Evolutionary conservation across 2,113 vertebrate species (phyloP), one percentile per base, ranked within the genome.

Genomic region (Sorex fumeus): DNA sequence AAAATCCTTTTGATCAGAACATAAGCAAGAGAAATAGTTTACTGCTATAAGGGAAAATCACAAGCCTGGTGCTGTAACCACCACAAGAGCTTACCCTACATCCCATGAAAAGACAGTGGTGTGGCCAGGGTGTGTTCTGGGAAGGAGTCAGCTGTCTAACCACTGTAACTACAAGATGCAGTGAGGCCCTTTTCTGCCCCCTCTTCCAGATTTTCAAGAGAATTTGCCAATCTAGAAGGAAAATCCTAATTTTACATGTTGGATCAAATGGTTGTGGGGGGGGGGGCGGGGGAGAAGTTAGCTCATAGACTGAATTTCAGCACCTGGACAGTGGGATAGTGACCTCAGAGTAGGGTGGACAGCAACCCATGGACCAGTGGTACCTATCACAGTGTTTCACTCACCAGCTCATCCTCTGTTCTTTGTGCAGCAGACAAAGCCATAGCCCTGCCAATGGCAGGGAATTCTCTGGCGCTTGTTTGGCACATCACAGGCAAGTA

Each of bases 381-480:
- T 13, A 19, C 57, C 57, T 23, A 60, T 60, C 21, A 53, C 34
- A 30, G 25, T 36, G 1, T 43, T 66, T 67, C 3, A 4, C 16
- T 43, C 34, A 11, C 4, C 15, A 9, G 6, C 2, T 0, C 36
- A 11, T 25, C 50, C 70, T 75, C 71, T 36, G 74, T 36, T 84
- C n/a, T 87, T 83, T 86, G 87, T 91, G 67, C 36, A 19, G 1
- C 13, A 76, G 84, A 94, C 87, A 95, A 94, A 95, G 75, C 60
- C 8, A 7, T 18, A 18, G 43, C 19, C 4, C 9, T 88, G 87
- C 66, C 94, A 91, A 72, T n/a, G 75, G 36, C 0, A 0, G 3
- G 1, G 21, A 8, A 40, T 69, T 75, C 53, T 34, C 30, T 0
- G 34, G 43, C 25, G 74, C 45, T 71, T 19, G 45, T 76, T 16